A percentile compares a stretch with the other conserved stretches of the same genome.
Evolutionary conservation across 1,140 invertebrate species (phyloP).

Genomic region (Phymastichus coffea): DNA sequence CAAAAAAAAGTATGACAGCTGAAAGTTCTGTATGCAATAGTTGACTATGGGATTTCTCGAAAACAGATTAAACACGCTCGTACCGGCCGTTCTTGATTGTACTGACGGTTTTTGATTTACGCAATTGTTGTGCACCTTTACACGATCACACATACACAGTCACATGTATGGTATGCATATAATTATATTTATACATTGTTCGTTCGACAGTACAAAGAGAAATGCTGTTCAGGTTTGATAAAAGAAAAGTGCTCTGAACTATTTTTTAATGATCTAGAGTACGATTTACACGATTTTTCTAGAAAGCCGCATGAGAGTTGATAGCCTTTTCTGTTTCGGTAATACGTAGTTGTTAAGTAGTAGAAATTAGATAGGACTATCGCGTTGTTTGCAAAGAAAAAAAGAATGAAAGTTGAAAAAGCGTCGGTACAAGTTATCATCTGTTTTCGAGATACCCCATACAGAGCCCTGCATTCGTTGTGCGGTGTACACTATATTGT

Average conservation of each 20-base stretch:
- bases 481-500: slow-evolving; percentile 28
- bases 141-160: neutral
- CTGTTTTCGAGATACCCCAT: slow-evolving; percentile 34
- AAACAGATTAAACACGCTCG: slow-evolving; percentile 20
- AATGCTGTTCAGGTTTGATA: neutral
- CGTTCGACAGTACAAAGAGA: neutral
- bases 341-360: neutral
- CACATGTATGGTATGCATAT: neutral
- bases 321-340: slow-evolving; percentile 1
- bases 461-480: slow-evolving; percentile 43
- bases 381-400: neutral
- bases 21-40: slow-evolving; percentile 29
- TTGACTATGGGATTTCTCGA: slow-evolving; percentile 23
- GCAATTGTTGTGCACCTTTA: slow-evolving; percentile 6
- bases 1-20: slow-evolving; percentile 27
- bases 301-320: slow-evolving; percentile 1
- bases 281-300: slow-evolving; percentile 2
- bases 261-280: slow-evolving; percentile 11
- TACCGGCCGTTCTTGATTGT: slow-evolving; percentile 13
- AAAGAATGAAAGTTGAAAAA: slow-evolving; percentile 6
- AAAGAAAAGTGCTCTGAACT: neutral
- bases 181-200: slow-evolving; percentile 23
- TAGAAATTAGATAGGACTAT: slow-evolving; percentile 7
- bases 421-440: too few relatives aligned
- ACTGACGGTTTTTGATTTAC: neutral